Percentiles rank a stretch among this genome's conserved stretches.
These are phyloP conservation scores for Xyrauchen texanus DNA, from an alignment of 2,113 vertebrate species.

Conservation along the genomic window DNA sequence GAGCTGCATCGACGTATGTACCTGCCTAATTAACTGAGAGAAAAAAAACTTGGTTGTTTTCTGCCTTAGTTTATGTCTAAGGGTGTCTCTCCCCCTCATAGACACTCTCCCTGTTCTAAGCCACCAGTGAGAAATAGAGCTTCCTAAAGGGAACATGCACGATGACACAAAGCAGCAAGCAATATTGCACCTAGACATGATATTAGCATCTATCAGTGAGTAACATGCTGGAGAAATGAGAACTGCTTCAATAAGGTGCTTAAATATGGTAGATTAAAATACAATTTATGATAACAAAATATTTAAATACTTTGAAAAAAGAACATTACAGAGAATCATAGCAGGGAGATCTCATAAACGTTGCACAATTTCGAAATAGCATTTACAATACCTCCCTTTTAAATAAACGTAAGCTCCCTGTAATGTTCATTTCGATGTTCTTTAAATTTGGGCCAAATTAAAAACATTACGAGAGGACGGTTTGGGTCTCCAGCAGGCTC, in stretches of 20 bases:
- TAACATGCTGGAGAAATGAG: background rate
- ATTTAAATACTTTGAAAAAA: background rate
- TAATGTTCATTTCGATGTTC: conserved; percentile 2
- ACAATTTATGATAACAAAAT: background rate
- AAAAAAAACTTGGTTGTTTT: too few relatives aligned
- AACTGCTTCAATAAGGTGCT: background rate
- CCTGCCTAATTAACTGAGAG: background rate
- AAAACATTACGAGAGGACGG: background rate
- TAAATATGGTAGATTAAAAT: too few relatives aligned
- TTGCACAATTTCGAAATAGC: conserved; percentile 18
- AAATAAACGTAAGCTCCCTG: conserved; percentile 15
- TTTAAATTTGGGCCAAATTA: conserved; percentile 3
- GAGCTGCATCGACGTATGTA: background rate
- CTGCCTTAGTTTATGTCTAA: conserved; percentile 28
- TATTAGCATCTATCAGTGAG: conserved; percentile 5
- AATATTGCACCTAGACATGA: background rate
- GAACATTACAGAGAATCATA: conserved; percentile 30
- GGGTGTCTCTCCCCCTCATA: too few relatives aligned
- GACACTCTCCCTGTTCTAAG: conserved; percentile 48
- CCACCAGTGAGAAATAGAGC: conserved; percentile 39
- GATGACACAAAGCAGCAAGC: conserved; percentile 47
- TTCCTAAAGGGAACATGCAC: conserved; percentile 59
- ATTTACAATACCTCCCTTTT: conserved; percentile 17
- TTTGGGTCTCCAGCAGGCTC: conserved; percentile 46
- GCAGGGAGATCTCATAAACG: conserved; percentile 33